Percentiles rank a stretch among this genome's conserved stretches.
These are phyloP conservation scores for Scaptomyza montana DNA, from an alignment of 1,140 invertebrate species.

Conservation along the genomic window DNA sequence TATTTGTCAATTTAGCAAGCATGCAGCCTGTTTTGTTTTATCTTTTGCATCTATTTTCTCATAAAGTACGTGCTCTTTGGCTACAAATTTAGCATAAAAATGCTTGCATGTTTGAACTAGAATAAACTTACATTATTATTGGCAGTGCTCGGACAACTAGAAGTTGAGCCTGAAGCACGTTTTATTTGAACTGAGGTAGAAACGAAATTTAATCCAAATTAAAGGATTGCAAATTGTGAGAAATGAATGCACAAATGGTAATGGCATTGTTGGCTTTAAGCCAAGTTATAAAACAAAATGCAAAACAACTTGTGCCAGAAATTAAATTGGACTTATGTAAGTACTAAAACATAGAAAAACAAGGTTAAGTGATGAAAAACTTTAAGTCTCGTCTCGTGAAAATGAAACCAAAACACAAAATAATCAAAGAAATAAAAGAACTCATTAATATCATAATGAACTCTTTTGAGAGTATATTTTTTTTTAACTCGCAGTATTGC, in stretches of 20 bases:
- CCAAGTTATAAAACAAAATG: neutral
- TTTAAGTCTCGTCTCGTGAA: too few relatives aligned
- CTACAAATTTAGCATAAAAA: neutral
- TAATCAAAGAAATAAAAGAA: too few relatives aligned
- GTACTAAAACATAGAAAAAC: too few relatives aligned
- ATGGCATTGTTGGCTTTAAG: neutral
- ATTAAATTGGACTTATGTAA: neutral
- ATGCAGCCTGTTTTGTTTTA: neutral
- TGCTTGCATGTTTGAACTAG: slow-evolving; percentile 1
- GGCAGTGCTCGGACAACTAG: slow-evolving; percentile 11
- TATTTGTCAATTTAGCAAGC: too few relatives aligned
- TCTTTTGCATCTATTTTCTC: neutral
- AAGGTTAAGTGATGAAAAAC: too few relatives aligned
- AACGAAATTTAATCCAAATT: slow-evolving; percentile 21
- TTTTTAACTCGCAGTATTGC: too few relatives aligned
- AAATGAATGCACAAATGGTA: slow-evolving; percentile 4
- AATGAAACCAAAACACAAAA: too few relatives aligned
- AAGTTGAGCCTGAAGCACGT: neutral
- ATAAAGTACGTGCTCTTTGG: neutral
- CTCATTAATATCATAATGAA: too few relatives aligned
- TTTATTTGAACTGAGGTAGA: slow-evolving; percentile 3
- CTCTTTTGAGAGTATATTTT: too few relatives aligned
- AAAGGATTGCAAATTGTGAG: slow-evolving; percentile 19
- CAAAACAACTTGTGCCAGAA: neutral
- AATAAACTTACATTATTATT: slow-evolving; percentile 25